Conservation (phyloP, 2,797 vertebrate species). For the Monodelphis domestica region DNA sequence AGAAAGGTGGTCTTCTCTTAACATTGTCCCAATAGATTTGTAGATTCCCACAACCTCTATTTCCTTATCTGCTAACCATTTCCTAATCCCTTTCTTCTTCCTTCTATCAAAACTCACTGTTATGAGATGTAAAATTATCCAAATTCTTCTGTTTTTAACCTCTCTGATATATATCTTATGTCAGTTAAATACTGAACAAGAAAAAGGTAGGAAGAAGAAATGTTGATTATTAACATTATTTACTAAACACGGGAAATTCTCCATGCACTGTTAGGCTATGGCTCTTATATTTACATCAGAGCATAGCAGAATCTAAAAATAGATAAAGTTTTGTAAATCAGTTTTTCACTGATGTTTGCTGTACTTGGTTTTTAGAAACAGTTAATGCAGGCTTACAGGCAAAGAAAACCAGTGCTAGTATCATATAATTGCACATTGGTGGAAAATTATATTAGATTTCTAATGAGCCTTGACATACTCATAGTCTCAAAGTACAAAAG, state of each 20-base stretch:
- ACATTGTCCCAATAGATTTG: not conserved
- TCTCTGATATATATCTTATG: not conserved
- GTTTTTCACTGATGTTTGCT: constrained; percentile 62
- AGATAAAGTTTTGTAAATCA: constrained; percentile 54
- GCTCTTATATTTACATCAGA: constrained; percentile 55
- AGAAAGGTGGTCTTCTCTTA: not conserved
- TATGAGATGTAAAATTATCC: constrained; percentile 6
- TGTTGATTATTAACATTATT: constrained; percentile 44
- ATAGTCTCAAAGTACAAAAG: constrained; percentile 18
- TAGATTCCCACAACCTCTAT: not conserved
- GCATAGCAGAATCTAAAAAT: constrained; percentile 71
- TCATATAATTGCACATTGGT: constrained; percentile 56
- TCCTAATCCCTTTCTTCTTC: not conserved
- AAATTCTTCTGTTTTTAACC: constrained; percentile 7
- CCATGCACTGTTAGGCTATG: constrained; percentile 24
- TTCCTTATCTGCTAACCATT: not conserved
- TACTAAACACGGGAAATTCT: constrained; percentile 60
- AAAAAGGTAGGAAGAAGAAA: not conserved
- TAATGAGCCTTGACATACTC: constrained; percentile 58
- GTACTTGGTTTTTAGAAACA: constrained; percentile 58
- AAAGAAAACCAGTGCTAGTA: not conserved
- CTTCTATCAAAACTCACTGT: not conserved
- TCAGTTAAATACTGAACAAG: constrained; percentile 17
- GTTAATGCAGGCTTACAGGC: constrained; percentile 27
- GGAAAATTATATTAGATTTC: constrained; percentile 66